Evolutionary conservation across 2,888 invertebrate genomes (phyloP), one percentile per base, ranked within the genome.

Genomic region (Perizoma affinitatum): DNA sequence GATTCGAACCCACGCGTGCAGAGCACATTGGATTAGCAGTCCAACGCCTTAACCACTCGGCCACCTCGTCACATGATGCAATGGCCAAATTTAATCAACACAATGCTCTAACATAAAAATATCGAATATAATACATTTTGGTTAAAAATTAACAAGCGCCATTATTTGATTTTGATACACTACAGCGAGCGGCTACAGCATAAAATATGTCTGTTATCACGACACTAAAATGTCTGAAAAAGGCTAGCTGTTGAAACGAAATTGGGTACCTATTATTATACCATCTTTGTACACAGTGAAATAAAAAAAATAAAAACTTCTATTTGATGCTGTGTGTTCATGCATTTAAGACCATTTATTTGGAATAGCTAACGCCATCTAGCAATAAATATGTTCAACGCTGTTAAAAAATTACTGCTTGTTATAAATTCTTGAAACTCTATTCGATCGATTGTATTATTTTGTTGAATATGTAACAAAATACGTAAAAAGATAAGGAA

Each of bases 41-140:
- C 95, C 95, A 95, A 95, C 95, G 95, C 95, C 95, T 95, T 95
- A 95, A 95, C 95, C 96, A 95, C 96, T 96, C 96, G 95, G 95
- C 95, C 95, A 95, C 95, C 95, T 95, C 95, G 95, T 95, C 95
- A 70, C 79, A 70, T 86, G 65, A 0, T 0, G 0, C 0, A 0
- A 0, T 0, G 0, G 1, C 5, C 58, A 72, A 89, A 89, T 86
- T 85, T 82, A 63, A 40, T 5, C 10, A 63, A 63, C 46, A 68
- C 0, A 56, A 71, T 63, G 34, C 49, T n/a, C 5, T n/a, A 5
- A n/a, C 9, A 35, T 11, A 38, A 10, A 42, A 33, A n/a, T 7
- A 42, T 6, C 5, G 6, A 33, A 42, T 7, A 8, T 1, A 36
- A 35, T 47, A n/a, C 3, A 35, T 33, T 34, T 35, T 35, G 5